These are phyloP conservation scores for Lasioglossum figueresi DNA, from an alignment of 2,888 invertebrate genomes.

Conservation along the genomic window DNA sequence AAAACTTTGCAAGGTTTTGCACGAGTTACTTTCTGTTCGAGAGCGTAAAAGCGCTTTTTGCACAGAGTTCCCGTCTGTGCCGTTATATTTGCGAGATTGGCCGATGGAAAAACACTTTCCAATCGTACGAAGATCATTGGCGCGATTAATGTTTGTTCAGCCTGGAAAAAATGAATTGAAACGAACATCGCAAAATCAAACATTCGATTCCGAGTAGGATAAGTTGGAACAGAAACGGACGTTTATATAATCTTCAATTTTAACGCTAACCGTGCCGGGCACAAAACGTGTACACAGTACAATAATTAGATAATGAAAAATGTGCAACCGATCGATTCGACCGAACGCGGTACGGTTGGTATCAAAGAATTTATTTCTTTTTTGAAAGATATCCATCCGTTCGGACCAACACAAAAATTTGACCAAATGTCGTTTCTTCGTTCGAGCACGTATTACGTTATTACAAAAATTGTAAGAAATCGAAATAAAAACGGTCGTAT, in stretches of 20 bases:
- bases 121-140: constrained; percentile 1
- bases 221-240: background rate
- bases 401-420: no score
- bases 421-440: no score
- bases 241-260: background rate
- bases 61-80: background rate
- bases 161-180: background rate
- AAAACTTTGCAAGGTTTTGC: constrained; percentile 61
- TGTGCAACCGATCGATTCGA: no score
- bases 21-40: constrained; percentile 20
- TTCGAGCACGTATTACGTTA: no score
- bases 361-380: no score
- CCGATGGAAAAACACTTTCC: background rate
- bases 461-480: no score
- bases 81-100: background rate
- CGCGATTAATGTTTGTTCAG: constrained; percentile 1
- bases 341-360: no score
- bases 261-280: no score
- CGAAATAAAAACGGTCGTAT: no score
- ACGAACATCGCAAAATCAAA: background rate
- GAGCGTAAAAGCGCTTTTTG: background rate
- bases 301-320: no score
- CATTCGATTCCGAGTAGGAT: background rate
- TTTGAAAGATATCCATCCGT: no score
- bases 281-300: no score